Percentiles rank a stretch among this genome's conserved stretches.
These are phyloP conservation scores for Hippocampus comes DNA, from an alignment of 2,113 vertebrate species.

Conservation along the genomic window DNA sequence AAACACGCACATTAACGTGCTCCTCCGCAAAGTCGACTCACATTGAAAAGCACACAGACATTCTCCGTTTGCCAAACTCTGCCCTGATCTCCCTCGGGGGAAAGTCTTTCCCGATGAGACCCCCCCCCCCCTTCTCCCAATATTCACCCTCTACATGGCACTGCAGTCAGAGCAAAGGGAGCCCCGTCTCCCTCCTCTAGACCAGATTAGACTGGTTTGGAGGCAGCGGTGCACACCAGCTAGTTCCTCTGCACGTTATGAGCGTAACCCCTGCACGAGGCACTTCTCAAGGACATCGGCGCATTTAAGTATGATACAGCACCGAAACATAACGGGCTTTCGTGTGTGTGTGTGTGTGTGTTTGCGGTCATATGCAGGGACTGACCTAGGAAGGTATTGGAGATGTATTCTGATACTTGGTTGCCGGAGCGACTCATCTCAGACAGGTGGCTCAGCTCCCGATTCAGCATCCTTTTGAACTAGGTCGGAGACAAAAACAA, in stretches of 20 bases:
- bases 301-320: background rate
- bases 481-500: slow-evolving; percentile 56
- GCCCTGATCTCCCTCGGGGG: slow-evolving; percentile 24
- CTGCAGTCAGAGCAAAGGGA: slow-evolving; percentile 40
- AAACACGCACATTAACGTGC: background rate
- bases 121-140: background rate
- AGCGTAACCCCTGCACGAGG: slow-evolving; percentile 21
- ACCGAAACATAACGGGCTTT: background rate
- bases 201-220: slow-evolving; percentile 66
- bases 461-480: slow-evolving; percentile 99
- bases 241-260: slow-evolving; percentile 25
- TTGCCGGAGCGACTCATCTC: slow-evolving; percentile 98
- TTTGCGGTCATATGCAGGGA: background rate
- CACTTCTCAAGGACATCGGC: slow-evolving; percentile 2
- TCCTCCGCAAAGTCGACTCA: background rate
- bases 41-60: slow-evolving; percentile 13
- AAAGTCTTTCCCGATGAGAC: slow-evolving; percentile 30
- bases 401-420: slow-evolving; percentile 99
- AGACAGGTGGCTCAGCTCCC: slow-evolving; percentile 95
- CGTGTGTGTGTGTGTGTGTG: slow-evolving; percentile 1
- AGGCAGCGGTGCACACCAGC: slow-evolving; percentile 36
- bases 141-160: slow-evolving; percentile 16
- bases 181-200: slow-evolving; percentile 28
- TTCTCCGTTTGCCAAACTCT: slow-evolving; percentile 13
- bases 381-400: slow-evolving; percentile 98